Evolutionary conservation across 2,797 vertebrate genomes (phyloP).

Genomic region (Scleropages formosus): DNA sequence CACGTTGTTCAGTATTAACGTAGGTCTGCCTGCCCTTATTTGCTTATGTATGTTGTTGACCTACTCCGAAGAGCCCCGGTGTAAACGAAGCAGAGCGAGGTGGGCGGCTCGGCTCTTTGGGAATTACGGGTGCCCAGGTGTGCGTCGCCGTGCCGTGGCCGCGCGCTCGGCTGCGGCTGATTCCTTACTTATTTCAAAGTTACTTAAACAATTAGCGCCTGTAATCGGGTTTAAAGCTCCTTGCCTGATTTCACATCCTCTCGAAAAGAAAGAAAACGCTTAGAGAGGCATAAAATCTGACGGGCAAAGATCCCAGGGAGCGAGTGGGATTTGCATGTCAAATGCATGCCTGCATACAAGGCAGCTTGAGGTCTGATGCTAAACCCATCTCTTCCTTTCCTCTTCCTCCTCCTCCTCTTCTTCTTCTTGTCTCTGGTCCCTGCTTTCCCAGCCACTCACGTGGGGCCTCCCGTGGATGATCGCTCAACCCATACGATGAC

Average conservation of each 20-base stretch:
- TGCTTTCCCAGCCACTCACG: not conserved
- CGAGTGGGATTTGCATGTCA: conserved; percentile 25
- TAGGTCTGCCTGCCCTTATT: no score
- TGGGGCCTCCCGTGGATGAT: conserved; percentile 4
- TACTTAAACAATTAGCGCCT: conserved; percentile 26
- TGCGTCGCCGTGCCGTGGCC: no score
- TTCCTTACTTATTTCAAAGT: conserved; percentile 16
- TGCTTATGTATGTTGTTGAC: no score
- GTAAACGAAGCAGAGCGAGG: no score
- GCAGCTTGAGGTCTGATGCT: conserved; percentile 8
- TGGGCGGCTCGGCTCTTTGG: no score
- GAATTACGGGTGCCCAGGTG: no score
- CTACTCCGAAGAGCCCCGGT: no score
- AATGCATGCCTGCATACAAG: conserved; percentile 5
- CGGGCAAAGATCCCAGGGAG: conserved; percentile 16
- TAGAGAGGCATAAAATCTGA: conserved; percentile 23
- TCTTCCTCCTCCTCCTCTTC: not conserved
- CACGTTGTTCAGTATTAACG: no score
- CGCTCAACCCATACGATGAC: conserved; percentile 21
- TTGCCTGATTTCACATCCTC: conserved; percentile 18
- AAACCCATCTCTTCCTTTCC: not conserved
- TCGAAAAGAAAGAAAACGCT: conserved; percentile 21
- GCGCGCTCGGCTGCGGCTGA: no score
- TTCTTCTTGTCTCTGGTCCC: not conserved
- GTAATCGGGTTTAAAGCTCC: conserved; percentile 22